Evolutionary conservation across 92 coral and sea anemone species (phyloP).

Genomic region (Epizoanthus scotinus): DNA sequence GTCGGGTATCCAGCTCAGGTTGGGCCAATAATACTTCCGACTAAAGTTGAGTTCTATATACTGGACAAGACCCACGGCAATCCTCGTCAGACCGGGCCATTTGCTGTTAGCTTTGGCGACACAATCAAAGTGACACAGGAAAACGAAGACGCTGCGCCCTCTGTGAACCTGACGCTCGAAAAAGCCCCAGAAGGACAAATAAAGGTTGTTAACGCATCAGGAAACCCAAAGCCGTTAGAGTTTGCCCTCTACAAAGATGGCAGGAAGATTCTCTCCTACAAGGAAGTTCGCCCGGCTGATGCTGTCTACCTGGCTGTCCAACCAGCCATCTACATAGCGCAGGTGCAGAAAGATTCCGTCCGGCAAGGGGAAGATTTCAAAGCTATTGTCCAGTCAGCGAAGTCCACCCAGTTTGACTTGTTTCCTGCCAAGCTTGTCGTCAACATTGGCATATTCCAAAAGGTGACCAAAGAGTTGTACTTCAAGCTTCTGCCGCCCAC

Average conservation of each 20-base stretch:
- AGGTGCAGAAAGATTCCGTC: neutral
- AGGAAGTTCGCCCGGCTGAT: slow-evolving; percentile 1
- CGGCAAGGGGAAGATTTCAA: slow-evolving; percentile 12
- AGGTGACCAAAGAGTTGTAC: neutral
- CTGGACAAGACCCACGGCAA: neutral
- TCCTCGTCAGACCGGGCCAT: slow-evolving; percentile 5
- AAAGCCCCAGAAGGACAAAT: neutral
- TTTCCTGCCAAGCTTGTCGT: slow-evolving; percentile 1
- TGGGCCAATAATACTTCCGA: slow-evolving; percentile 18
- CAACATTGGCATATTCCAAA: slow-evolving; percentile 1
- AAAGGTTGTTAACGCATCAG: neutral
- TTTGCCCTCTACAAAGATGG: neutral
- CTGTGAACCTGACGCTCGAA: too few relatives aligned
- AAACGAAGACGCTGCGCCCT: neutral
- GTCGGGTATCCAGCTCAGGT: neutral
- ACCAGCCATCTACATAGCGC: neutral
- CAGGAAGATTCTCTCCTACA: slow-evolving; percentile 18
- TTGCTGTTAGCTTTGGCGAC: slow-evolving; percentile 12
- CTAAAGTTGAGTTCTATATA: neutral
- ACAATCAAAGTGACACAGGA: slow-evolving; percentile 3
- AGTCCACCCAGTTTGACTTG: slow-evolving; percentile 5
- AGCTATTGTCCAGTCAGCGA: slow-evolving; percentile 1
- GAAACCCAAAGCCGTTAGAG: neutral
- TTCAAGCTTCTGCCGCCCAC: too few relatives aligned
- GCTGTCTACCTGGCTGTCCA: slow-evolving; percentile 6